Evolutionary conservation across 2,113 vertebrate species (phyloP), one percentile per base, ranked within the genome.

Genomic region (Pionites leucogaster): DNA sequence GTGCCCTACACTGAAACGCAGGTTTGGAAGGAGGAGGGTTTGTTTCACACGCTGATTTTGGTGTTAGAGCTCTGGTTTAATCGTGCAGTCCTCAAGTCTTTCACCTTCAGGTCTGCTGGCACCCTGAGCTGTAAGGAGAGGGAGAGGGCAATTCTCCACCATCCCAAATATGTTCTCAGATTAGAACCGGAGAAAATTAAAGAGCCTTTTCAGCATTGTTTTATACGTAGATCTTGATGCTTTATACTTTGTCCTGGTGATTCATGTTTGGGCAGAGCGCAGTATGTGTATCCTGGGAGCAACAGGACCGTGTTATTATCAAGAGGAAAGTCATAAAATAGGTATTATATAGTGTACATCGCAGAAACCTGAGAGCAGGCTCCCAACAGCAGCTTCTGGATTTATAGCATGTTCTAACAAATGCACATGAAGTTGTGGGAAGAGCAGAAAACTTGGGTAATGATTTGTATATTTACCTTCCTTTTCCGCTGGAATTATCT

Each of bases 401-500:
- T 14, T 75, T 68, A 81, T 22, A 42, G 64, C 5, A 2, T 16
- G 42, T 72, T 67, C 35, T 57, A 82, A 52, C 76, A 85, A 57
- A 70, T 0, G 3, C 50, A 55, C 20, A 31, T 8, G 37, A 82
- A 90, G 37, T 44, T 80, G 92, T 70, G 55, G 68, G 53, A 88
- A 91, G 46, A 68, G 57, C 72, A 84, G 33, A 86, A 86, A 90
- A 86, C 1, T 10, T 75, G 64, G 64, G 47, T 78, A 82, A 95
- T 64, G 52, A 80, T 53, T 60, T 70, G 42, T 60, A 17, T 60
- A 67, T 42, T 75, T 89, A 27, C 39, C 69, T 93, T 93, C 91
- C 77, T 79, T 82, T 70, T 79, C 83, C 49, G 28, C 44, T 79
- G 77, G 52, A 95, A 92, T 75, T 44, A 68, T 90, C 96, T 84